Base-by-base conservation (phyloP, 1,140 invertebrate genomes). In the Pseudomyrmex flavicornis region DNA sequence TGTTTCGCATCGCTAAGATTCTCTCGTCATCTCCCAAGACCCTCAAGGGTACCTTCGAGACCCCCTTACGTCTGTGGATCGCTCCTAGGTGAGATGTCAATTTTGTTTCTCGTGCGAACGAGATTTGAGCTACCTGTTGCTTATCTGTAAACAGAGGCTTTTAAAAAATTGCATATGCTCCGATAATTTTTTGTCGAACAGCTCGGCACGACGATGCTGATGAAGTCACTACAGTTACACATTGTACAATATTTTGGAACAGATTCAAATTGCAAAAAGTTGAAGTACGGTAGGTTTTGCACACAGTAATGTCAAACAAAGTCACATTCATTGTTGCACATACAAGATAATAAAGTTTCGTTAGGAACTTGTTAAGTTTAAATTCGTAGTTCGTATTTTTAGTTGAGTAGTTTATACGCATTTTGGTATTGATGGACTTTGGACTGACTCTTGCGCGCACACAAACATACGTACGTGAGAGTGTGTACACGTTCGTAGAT, bases 1-100 rank as follows among this genome's bases (percentile, higher is more conserved):
- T 80, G 76, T 2, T 80, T 26, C 76, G 76, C 2, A 17, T 80
- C 44, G n/a, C 54, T 0, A 80, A 59, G 7, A 2, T 26, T 2
- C 10, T 80, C 12, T 72, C 76, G 10, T 56, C 62, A 35, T 8
- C 44, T 2, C 2, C 52, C 20, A 70, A 1, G 4, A 70, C 50
- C 13, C 44, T 80, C 7, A 80, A 72, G 2, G 72, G 61, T 12
- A 54, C 35, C 8, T 8, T 72, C 20, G 66, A 72, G n/a, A 17
- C 44, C 1, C n/a, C 76, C 12, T 70, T 80, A 15, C 44, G 54
- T 3, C 9, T 12, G n/a, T 44, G n/a, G 44, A 46, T 61, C 46
- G 15, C 54, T 2, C n/a, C 66, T 7, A 80, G 76, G 76, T 80
- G 4, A 50, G n/a, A 3, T 9, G 10, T 15, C 8, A 12, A 1